Percentiles rank a stretch among this genome's conserved stretches.
Conservation (phyloP, 2,113 vertebrate genomes). For the Amia ocellicauda region DNA sequence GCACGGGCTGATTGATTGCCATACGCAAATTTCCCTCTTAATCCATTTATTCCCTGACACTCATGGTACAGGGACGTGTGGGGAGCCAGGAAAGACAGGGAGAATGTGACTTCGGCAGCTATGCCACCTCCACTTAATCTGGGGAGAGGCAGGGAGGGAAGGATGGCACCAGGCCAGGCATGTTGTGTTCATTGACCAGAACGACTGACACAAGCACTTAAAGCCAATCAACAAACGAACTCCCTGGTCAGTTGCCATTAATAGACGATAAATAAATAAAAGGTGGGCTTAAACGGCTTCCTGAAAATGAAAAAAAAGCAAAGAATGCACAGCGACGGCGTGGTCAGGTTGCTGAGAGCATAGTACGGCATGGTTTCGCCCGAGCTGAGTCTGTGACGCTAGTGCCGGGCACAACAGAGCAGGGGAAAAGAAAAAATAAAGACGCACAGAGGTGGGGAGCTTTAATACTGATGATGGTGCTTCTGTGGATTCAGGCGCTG, state of each 20-base stretch:
- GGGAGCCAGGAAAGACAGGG: too few relatives aligned
- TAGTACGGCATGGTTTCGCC: too few relatives aligned
- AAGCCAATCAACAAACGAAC: constrained; percentile 48
- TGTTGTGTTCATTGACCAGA: constrained; percentile 53
- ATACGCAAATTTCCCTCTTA: constrained; percentile 26
- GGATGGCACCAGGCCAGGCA: constrained; percentile 32
- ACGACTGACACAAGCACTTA: constrained; percentile 56
- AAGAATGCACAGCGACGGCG: neutral
- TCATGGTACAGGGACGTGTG: neutral
- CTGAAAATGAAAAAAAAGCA: constrained; percentile 24
- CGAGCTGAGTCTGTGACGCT: too few relatives aligned
- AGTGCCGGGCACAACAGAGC: too few relatives aligned
- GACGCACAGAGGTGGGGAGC: too few relatives aligned
- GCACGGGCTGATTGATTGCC: constrained; percentile 16
- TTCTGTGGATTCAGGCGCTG: too few relatives aligned
- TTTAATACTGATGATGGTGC: too few relatives aligned
- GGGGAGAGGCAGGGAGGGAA: constrained; percentile 6
- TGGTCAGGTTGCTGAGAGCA: too few relatives aligned
- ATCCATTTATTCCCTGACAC: constrained; percentile 30
- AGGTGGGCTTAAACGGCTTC: constrained; percentile 30
- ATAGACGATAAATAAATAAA: constrained; percentile 19
- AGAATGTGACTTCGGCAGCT: neutral
- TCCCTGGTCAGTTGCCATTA: constrained; percentile 40
- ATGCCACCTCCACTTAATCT: neutral
- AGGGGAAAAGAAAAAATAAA: too few relatives aligned